Evolutionary conservation across 1,140 invertebrate species (phyloP).

Genomic region (Pachypsylla venusta): DNA sequence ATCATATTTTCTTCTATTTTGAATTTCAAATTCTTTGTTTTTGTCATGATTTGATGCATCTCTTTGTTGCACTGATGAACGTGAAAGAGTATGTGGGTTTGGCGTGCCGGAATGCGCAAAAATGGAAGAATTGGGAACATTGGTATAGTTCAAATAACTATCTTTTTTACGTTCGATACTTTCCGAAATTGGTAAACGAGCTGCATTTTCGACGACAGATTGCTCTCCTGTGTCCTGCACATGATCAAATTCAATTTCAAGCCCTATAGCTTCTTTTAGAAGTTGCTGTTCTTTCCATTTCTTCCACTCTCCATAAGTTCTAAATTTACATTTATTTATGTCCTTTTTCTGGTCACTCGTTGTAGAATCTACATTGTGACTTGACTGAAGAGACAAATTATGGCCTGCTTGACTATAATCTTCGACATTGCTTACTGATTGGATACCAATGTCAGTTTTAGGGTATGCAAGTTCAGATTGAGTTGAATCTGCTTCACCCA

Average conservation of each 20-base stretch:
- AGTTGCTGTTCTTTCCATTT: not conserved
- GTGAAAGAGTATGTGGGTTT: too few relatives aligned
- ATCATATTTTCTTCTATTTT: too few relatives aligned
- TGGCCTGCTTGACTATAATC: not conserved
- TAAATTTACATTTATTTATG: not conserved
- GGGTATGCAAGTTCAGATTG: not conserved
- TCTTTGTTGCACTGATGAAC: too few relatives aligned
- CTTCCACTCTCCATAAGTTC: not conserved
- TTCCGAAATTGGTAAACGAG: too few relatives aligned
- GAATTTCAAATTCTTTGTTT: too few relatives aligned
- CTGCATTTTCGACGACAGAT: too few relatives aligned
- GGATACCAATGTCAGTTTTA: not conserved
- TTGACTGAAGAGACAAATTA: not conserved
- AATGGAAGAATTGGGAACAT: too few relatives aligned
- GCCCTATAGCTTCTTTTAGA: not conserved
- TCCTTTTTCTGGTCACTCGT: not conserved
- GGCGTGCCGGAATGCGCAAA: too few relatives aligned
- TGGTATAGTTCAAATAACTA: too few relatives aligned
- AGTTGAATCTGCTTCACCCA: not conserved
- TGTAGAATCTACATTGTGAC: not conserved
- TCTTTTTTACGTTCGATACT: too few relatives aligned
- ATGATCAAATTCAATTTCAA: not conserved
- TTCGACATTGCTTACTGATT: not conserved
- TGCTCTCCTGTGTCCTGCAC: too few relatives aligned
- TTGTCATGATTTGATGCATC: too few relatives aligned